Evolutionary conservation across 2,888 invertebrate genomes (phyloP).

Genomic region (Pyrocoelia pectoralis): DNA sequence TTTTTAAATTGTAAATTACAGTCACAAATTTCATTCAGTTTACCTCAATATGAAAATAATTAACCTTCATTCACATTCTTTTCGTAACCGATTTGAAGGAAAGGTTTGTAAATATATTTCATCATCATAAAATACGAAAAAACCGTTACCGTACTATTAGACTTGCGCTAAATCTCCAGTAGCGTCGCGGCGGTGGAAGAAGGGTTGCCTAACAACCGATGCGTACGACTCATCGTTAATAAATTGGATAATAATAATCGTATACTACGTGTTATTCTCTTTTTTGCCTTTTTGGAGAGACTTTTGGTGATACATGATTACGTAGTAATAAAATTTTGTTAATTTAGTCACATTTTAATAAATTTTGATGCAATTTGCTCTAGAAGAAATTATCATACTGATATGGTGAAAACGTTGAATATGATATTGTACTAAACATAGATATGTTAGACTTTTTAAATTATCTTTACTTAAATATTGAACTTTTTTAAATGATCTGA

Average conservation of each 20-base stretch:
- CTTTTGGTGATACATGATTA: too few relatives aligned
- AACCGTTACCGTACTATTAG: background rate
- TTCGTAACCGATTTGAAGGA: constrained; percentile 33
- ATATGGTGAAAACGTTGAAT: too few relatives aligned
- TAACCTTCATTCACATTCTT: constrained; percentile 89
- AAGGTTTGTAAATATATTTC: constrained; percentile 15
- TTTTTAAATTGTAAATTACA: background rate
- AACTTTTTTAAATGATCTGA: too few relatives aligned
- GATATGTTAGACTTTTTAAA: too few relatives aligned
- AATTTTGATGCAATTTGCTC: too few relatives aligned
- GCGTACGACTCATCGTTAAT: constrained; percentile 15
- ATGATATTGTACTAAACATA: too few relatives aligned
- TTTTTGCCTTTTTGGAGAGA: too few relatives aligned
- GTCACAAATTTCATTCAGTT: constrained; percentile 40
- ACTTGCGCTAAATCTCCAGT: constrained; percentile 21
- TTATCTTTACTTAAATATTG: too few relatives aligned
- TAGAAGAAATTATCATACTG: too few relatives aligned
- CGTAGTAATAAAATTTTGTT: too few relatives aligned
- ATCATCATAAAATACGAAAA: constrained; percentile 20
- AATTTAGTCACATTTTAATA: too few relatives aligned
- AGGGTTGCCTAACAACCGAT: constrained; percentile 29
- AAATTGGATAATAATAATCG: background rate
- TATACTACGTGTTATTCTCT: too few relatives aligned
- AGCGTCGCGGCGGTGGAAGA: constrained; percentile 23
- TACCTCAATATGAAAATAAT: constrained; percentile 85